Percentiles rank a stretch among this genome's conserved stretches.
Evolutionary conservation across 2,797 vertebrate genomes (phyloP).

Genomic region (Mormyrops attenuatus): DNA sequence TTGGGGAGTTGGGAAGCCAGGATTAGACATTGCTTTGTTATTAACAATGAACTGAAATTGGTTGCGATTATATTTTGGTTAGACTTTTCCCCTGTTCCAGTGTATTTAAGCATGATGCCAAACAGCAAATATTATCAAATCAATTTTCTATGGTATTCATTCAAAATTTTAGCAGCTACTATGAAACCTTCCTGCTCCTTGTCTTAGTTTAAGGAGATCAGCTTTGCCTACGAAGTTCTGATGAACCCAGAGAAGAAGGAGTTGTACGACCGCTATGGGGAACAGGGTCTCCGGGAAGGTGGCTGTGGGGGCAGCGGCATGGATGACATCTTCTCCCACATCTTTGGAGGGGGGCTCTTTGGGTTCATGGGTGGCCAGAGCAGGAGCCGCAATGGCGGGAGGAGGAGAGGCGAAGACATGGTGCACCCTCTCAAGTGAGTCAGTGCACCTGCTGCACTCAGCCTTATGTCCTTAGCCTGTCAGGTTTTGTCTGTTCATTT

Average conservation of each 20-base stretch:
- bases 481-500: neutral
- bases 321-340: constrained; percentile 99
- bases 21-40: neutral
- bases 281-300: constrained; percentile 94
- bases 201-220: constrained; percentile 94
- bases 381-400: constrained; percentile 85
- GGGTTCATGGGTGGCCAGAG: constrained; percentile 94
- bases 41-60: neutral
- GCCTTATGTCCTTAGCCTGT: neutral
- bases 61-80: neutral
- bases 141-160: neutral
- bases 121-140: neutral
- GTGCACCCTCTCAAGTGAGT: constrained; percentile 95
- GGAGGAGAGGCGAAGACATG: constrained; percentile 96
- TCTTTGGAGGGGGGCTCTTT: constrained; percentile 93
- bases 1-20: neutral
- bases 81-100: neutral
- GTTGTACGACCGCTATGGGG: constrained; percentile 92
- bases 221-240: constrained; percentile 95
- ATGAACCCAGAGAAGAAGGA: constrained; percentile 96
- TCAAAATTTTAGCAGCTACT: neutral
- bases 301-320: constrained; percentile 86
- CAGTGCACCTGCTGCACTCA: constrained; percentile 36
- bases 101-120: neutral
- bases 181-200: neutral